Conservation (phyloP, 1,140 invertebrate genomes). For the Diorhabda carinulata region DNA sequence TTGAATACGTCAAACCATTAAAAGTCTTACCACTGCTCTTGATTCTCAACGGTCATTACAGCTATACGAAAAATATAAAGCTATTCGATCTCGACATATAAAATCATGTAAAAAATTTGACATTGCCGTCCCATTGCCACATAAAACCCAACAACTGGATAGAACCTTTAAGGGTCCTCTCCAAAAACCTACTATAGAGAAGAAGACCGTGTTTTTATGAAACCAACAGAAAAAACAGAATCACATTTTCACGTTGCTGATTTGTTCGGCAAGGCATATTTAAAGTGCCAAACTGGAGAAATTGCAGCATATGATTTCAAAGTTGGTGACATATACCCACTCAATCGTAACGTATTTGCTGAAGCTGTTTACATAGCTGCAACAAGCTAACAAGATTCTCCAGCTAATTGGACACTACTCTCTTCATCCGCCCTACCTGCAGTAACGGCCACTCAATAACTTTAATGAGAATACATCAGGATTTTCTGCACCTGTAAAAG, state of each 20-base stretch:
- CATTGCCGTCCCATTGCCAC: neutral
- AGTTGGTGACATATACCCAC: constrained; percentile 5
- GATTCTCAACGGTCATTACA: constrained; percentile 4
- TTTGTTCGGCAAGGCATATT: no score
- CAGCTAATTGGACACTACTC: no score
- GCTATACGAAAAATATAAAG: neutral
- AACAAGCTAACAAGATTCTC: neutral
- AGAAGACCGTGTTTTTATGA: neutral
- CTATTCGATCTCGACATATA: neutral
- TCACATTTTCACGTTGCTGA: no score
- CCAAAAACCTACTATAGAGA: neutral
- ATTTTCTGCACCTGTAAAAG: no score
- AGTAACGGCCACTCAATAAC: no score
- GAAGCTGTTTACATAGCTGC: constrained; percentile 2
- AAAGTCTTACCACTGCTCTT: neutral
- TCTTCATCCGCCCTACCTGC: no score
- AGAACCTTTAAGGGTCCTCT: neutral
- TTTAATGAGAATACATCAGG: no score
- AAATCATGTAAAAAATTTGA: neutral
- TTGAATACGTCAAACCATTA: neutral
- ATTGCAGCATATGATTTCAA: neutral
- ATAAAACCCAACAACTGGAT: neutral
- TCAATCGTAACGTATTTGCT: neutral
- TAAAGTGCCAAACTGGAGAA: neutral
- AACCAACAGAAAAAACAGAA: neutral